phyloP scores from a whole-genome alignment of 2,888 invertebrate species.

The Hypomecis atomaria region DNA sequence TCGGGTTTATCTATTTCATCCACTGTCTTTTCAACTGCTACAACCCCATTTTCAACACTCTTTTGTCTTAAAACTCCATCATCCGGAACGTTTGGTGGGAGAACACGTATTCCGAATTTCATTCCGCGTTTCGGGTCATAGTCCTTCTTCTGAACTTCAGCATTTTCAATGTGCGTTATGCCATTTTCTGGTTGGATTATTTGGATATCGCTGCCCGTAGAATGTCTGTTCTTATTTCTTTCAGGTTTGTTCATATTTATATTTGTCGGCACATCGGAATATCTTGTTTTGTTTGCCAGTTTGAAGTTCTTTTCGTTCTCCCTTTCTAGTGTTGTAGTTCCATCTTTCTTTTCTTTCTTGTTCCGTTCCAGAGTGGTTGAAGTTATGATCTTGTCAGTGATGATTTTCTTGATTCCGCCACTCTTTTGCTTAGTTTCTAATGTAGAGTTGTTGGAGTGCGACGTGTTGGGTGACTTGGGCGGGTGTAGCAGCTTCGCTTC shows the following conservation, averaged over 20 bases:
- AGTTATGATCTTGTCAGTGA: conserved; percentile 78
- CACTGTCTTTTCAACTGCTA: conserved; percentile 64
- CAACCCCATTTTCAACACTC: conserved; percentile 71
- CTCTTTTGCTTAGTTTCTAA: conserved; percentile 78
- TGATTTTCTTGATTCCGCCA: conserved; percentile 80
- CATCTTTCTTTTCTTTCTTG: conserved; percentile 77
- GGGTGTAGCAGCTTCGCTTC: conserved; percentile 77
- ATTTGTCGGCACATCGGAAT: conserved; percentile 62
- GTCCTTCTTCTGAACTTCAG: conserved; percentile 83
- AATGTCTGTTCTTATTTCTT: conserved; percentile 69
- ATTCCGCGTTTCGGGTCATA: conserved; percentile 84
- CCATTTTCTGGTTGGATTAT: conserved; percentile 76
- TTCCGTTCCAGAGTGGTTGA: conserved; percentile 76
- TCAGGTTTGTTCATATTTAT: conserved; percentile 67
- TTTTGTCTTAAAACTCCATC: conserved; percentile 80
- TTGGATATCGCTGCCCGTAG: conserved; percentile 71
- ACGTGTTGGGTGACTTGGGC: conserved; percentile 74
- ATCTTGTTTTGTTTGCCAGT: conserved; percentile 67
- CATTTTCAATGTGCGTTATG: conserved; percentile 70
- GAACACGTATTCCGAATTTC: conserved; percentile 88
- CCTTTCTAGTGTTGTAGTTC: conserved; percentile 73
- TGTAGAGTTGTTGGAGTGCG: conserved; percentile 79
- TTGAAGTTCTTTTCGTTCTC: conserved; percentile 80
- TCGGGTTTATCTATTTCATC: conserved; percentile 78
- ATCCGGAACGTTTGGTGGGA: conserved; percentile 84